A percentile compares a stretch with the other conserved stretches of the same genome.
Conservation (phyloP, 1,140 invertebrate species). For the Rhynchophorus ferrugineus region DNA sequence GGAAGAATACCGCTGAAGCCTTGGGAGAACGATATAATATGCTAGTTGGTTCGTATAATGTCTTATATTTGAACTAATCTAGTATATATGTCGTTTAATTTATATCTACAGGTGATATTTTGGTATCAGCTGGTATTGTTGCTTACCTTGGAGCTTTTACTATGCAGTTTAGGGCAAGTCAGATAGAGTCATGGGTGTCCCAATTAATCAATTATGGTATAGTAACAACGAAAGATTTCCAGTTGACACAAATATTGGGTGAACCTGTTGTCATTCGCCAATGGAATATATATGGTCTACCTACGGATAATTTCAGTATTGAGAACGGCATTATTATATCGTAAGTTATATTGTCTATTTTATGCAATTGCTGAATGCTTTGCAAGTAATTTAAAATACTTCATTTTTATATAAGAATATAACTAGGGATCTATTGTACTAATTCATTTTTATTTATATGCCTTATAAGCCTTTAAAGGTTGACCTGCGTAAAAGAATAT, state of each 20-base stretch:
- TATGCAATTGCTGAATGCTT: no score
- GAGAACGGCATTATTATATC: constrained; percentile 89
- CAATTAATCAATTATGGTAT: constrained; percentile 59
- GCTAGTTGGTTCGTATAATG: constrained; percentile 36
- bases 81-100: no score
- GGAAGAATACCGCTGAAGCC: constrained; percentile 68
- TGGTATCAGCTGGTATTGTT: constrained; percentile 81
- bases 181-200: constrained; percentile 67
- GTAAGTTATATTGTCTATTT: no score
- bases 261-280: constrained; percentile 79
- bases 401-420: no score
- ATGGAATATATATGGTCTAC: constrained; percentile 88
- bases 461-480: no score
- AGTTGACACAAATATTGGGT: constrained; percentile 65
- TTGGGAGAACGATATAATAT: constrained; percentile 63
- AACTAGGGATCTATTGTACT: no score
- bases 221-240: constrained; percentile 68
- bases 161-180: constrained; percentile 60
- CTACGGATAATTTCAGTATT: constrained; percentile 81
- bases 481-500: no score
- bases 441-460: no score
- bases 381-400: no score
- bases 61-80: not conserved
- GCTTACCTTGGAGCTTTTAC: constrained; percentile 90
- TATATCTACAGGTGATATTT: constrained; percentile 71